These are phyloP conservation scores for Struthio camelus DNA, from an alignment of 2,113 vertebrate species.

Conservation along the genomic window DNA sequence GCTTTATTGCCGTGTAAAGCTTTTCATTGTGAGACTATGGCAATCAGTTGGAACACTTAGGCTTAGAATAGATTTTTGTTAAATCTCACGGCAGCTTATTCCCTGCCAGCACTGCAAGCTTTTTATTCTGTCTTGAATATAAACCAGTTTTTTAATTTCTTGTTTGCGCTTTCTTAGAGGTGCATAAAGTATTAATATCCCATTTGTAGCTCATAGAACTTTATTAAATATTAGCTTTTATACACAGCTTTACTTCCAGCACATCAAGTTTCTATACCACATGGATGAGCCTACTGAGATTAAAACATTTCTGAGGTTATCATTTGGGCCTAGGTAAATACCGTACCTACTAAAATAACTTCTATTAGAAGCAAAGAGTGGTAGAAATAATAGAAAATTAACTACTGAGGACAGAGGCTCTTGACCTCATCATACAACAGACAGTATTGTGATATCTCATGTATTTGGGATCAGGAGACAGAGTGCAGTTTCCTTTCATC, in stretches of 20 bases:
- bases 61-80: neutral
- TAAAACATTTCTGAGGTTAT: neutral
- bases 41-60: neutral
- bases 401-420: neutral
- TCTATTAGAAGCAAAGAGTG: neutral
- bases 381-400: neutral
- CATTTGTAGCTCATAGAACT: neutral
- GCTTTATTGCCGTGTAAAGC: neutral
- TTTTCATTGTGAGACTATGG: neutral
- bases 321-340: neutral
- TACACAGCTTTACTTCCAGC: neutral
- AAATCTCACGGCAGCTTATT: fast-evolving
- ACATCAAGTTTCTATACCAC: neutral
- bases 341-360: neutral
- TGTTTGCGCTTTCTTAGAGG: neutral
- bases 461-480: neutral
- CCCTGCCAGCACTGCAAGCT: neutral
- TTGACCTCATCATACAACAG: neutral
- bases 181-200: neutral
- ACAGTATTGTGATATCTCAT: neutral
- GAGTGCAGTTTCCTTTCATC: neutral
- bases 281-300: neutral
- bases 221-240: neutral
- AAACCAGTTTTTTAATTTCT: neutral
- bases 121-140: neutral